Percentiles rank a stretch among this genome's conserved stretches.
phyloP scores from a whole-genome alignment of 2,888 invertebrate species.

The Nymphalis c-album region DNA sequence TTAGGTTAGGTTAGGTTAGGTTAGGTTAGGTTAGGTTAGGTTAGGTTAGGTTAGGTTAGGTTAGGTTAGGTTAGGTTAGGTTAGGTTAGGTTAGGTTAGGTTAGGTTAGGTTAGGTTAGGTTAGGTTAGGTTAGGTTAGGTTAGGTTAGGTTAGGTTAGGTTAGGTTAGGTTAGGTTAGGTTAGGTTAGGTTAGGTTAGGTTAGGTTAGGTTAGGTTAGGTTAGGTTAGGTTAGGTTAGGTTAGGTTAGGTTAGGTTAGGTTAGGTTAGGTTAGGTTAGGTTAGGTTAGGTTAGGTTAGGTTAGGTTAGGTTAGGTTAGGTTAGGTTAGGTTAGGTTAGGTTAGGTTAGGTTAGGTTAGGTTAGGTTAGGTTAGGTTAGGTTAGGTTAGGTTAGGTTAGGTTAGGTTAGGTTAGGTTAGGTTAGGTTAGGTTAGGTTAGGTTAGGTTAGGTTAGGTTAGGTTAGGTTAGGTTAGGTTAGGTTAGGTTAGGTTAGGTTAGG shows the following conservation, averaged over 20 bases:
- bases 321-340: slow-evolving; percentile 22
- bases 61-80: slow-evolving; percentile 32
- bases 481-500: slow-evolving; percentile 4
- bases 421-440: slow-evolving; percentile 21
- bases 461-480: slow-evolving; percentile 14
- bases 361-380: slow-evolving; percentile 21
- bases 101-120: slow-evolving; percentile 33
- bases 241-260: slow-evolving; percentile 37
- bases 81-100: slow-evolving; percentile 34
- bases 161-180: slow-evolving; percentile 32
- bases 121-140: slow-evolving; percentile 34
- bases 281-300: slow-evolving; percentile 37
- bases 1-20: slow-evolving; percentile 33
- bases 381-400: slow-evolving; percentile 21
- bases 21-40: slow-evolving; percentile 31
- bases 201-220: slow-evolving; percentile 34
- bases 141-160: slow-evolving; percentile 32
- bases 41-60: slow-evolving; percentile 35
- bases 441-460: slow-evolving; percentile 21
- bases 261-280: slow-evolving; percentile 34
- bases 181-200: slow-evolving; percentile 34
- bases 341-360: slow-evolving; percentile 21
- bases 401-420: slow-evolving; percentile 21
- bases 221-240: slow-evolving; percentile 37
- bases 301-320: slow-evolving; percentile 33